Evolutionary conservation across 2,888 invertebrate species (phyloP).

Genomic region (Agrenia bidenticulata): DNA sequence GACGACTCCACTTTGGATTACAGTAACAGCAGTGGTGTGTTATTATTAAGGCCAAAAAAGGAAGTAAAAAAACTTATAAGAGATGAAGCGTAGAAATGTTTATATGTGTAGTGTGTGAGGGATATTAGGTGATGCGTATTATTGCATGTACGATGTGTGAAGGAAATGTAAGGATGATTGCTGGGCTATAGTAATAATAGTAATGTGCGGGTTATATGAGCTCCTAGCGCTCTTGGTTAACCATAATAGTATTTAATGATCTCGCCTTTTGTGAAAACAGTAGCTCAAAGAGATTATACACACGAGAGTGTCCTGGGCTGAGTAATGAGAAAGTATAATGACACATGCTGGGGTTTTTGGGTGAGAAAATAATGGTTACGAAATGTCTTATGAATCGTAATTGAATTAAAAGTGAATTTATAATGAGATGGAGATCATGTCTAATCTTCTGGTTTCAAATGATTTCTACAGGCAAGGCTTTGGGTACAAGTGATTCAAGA

Average conservation of each 20-base stretch:
- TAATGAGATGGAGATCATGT: not conserved
- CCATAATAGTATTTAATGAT: conserved; percentile 2
- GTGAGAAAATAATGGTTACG: not conserved
- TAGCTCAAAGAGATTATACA: no score
- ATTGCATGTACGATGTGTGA: no score
- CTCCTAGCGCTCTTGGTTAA: not conserved
- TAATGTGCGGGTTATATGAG: not conserved
- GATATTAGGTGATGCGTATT: no score
- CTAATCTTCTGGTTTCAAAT: conserved; percentile 13
- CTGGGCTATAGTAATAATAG: not conserved
- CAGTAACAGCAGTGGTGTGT: not conserved
- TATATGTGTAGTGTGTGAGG: no score
- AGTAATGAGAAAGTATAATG: no score
- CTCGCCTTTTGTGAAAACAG: not conserved
- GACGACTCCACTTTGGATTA: no score
- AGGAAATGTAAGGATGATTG: no score
- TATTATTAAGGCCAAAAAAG: not conserved
- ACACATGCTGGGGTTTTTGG: not conserved
- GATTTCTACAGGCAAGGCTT: conserved; percentile 76
- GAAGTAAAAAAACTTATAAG: not conserved
- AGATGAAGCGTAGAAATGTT: no score
- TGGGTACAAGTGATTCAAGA: conserved; percentile 95
- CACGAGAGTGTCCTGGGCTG: no score
- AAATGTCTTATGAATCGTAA: conserved; percentile 10
- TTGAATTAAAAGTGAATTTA: not conserved